phyloP scores from a whole-genome alignment of 2,797 vertebrate species.

The Nannoperca obscura region DNA sequence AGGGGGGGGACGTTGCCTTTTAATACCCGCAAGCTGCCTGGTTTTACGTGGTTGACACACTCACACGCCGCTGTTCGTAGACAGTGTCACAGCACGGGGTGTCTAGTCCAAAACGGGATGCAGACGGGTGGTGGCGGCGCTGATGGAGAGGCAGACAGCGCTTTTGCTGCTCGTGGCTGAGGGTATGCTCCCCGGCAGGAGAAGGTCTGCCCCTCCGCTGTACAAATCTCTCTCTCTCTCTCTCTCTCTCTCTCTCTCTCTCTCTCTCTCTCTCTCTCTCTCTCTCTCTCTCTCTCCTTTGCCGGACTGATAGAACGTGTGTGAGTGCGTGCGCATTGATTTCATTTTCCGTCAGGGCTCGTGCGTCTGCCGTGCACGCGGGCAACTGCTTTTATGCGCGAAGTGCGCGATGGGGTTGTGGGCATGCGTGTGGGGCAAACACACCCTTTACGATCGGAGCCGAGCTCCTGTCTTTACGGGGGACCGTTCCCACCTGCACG shows the following conservation, averaged over 20 bases:
- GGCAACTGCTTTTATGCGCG: constrained; percentile 8
- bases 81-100: constrained; percentile 52
- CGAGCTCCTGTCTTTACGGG: constrained; percentile 12
- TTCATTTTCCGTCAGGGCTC: constrained; percentile 9
- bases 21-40: constrained; percentile 34
- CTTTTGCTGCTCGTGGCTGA: constrained; percentile 66
- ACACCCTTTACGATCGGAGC: constrained; percentile 35
- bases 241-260: constrained; percentile 29
- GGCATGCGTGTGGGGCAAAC: constrained; percentile 26
- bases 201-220: constrained; percentile 63
- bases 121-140: constrained; percentile 48
- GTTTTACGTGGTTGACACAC: constrained; percentile 35
- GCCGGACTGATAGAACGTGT: constrained; percentile 37
- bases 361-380: not conserved
- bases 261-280: constrained; percentile 33
- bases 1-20: constrained; percentile 19
- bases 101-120: constrained; percentile 63
- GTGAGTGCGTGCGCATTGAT: constrained; percentile 7
- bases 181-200: constrained; percentile 63
- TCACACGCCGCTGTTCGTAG: constrained; percentile 20
- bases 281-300: constrained; percentile 39
- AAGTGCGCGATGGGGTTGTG: constrained; percentile 15
- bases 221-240: constrained; percentile 36
- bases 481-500: constrained; percentile 2
- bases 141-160: constrained; percentile 59